Percentiles rank a stretch among this genome's conserved stretches.
These are phyloP conservation scores for Drosophila pegasa DNA, from an alignment of 2,888 invertebrate species.

Conservation along the genomic window DNA sequence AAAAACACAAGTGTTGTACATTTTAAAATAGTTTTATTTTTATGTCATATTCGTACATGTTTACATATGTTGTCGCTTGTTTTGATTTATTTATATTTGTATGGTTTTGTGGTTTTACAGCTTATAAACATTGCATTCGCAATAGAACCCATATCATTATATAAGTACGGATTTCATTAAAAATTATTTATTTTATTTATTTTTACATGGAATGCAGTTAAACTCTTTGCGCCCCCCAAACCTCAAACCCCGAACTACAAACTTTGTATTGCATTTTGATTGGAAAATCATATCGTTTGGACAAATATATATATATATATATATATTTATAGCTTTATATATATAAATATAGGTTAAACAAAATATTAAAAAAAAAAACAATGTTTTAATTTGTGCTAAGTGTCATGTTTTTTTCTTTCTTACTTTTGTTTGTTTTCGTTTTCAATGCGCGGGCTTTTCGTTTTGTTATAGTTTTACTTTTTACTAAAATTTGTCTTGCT, in stretches of 20 bases:
- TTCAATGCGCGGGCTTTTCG: conserved; percentile 9
- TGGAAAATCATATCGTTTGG: conserved; percentile 44
- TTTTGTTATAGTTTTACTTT: conserved; percentile 48
- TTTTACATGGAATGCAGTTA: conserved; percentile 85
- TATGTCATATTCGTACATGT: conserved; percentile 75
- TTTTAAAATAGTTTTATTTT: conserved; percentile 79
- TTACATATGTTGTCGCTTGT: conserved; percentile 64
- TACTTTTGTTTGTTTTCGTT: conserved; percentile 36
- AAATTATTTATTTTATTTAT: conserved; percentile 69
- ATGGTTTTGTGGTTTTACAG: conserved; percentile 63
- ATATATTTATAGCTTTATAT: conserved; percentile 28
- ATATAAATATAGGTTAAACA: conserved; percentile 43
- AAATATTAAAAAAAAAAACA: conserved; percentile 48
- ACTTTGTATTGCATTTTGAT: conserved; percentile 54
- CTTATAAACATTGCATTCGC: conserved; percentile 57
- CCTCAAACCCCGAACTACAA: conserved; percentile 50
- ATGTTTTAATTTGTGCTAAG: conserved; percentile 75
- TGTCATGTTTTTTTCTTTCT: conserved; percentile 31
- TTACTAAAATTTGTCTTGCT: conserved; percentile 79
- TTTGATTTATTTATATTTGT: conserved; percentile 68
- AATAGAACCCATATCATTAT: conserved; percentile 58
- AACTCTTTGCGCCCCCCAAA: conserved; percentile 56
- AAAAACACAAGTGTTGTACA: conserved; percentile 28
- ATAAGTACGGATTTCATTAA: conserved; percentile 64
- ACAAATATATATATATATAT: conserved; percentile 40